Evolutionary conservation across 1,140 invertebrate species (phyloP), one percentile per base, ranked within the genome.

Genomic region (Hormaphis cornu): DNA sequence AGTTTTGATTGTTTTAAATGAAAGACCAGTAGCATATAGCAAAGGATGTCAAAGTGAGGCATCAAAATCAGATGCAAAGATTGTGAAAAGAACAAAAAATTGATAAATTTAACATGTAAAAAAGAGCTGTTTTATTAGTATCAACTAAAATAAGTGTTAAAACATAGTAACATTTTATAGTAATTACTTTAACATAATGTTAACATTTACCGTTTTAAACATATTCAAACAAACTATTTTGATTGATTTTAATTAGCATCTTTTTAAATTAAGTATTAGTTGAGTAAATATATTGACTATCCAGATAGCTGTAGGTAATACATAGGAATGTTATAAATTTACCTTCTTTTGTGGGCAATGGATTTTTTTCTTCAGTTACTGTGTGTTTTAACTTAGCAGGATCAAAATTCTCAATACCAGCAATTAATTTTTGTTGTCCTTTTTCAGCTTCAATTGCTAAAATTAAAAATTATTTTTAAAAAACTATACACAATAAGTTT

Each of bases 371-470:
- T 75, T 86, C 86, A 56, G 91, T 94, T 80, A 93, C 88, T 50
- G 91, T 89, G 76, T 89, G 91, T 79, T 93, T 93, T 80, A 95
- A 78, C 79, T 91, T 91, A 71, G 82, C 84, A 30, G 86, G 80
- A 81, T 93, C 87, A 77, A 93, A 94, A 77, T 88, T 89, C 79
- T 92, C 90, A 75, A 95, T 93, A 72, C 90, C 90, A 75, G 88
- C 88, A 73, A 92, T 85, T 72, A 93, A 83, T 74, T 91, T 84
- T 78, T 89, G 87, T 78, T 93, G 89, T 72, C 85, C 89, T 78
- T 93, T 93, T 77, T 93, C 91, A 75, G 87, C 85, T 77, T 91
- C 85, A 76, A 94, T 92, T 69, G 85, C 90, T 93, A 79, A 69
- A 82, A 79, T 73, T 71, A 74, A 69, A 73, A 76, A 72, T 9